These are phyloP conservation scores for Synanthedon formicaeformis DNA, from an alignment of 2,888 invertebrate genomes.

Conservation along the genomic window DNA sequence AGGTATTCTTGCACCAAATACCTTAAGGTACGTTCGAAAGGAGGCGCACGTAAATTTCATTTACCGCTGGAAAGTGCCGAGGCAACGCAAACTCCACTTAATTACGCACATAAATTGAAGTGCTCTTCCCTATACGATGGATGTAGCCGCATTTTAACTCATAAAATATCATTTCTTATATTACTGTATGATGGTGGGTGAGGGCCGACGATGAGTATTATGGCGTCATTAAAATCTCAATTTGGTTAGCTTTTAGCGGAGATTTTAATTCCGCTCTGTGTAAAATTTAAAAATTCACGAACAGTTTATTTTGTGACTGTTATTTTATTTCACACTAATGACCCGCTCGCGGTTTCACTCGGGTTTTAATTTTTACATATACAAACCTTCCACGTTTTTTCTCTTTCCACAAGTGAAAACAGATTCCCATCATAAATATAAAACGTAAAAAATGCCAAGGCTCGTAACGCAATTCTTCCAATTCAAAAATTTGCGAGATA, in stretches of 20 bases:
- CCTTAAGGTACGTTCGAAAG: constrained; percentile 33
- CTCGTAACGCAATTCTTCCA: no score
- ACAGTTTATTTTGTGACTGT: no score
- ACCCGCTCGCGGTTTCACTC: no score
- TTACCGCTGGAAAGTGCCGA: constrained; percentile 64
- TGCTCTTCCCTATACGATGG: constrained; percentile 57
- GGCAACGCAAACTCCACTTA: constrained; percentile 67
- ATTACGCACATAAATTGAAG: constrained; percentile 69
- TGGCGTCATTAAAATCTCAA: constrained; percentile 6
- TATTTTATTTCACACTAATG: no score
- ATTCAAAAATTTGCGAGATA: no score
- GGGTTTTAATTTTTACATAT: no score
- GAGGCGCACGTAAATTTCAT: constrained; percentile 67
- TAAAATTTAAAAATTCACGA: no score
- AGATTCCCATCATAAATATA: no score
- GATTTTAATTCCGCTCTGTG: no score
- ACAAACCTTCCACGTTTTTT: no score
- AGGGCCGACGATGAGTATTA: constrained; percentile 8
- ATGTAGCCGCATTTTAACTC: constrained; percentile 54
- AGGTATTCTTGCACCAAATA: not conserved
- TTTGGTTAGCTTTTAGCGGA: constrained; percentile 1
- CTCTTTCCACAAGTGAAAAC: no score
- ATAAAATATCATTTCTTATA: constrained; percentile 43
- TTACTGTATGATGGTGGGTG: constrained; percentile 3
- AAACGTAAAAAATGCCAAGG: no score